Percentiles rank a stretch among this genome's conserved stretches.
Conservation (phyloP, 2,888 invertebrate species). For the Thymelicus sylvestris region DNA sequence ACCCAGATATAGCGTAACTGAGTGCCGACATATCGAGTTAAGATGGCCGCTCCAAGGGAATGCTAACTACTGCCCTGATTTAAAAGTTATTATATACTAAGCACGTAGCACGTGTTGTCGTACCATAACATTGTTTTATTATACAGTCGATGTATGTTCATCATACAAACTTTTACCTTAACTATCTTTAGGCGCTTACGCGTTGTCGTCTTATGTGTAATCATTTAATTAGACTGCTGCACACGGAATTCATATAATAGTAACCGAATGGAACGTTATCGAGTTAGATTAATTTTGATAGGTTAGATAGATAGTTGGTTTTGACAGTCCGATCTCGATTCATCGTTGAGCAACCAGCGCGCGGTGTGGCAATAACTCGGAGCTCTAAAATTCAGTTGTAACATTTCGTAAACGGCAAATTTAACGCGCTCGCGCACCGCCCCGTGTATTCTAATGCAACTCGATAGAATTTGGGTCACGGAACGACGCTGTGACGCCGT, state of each 20-base stretch:
- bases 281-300: slow-evolving; percentile 45
- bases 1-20: slow-evolving; percentile 64
- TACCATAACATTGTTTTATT: slow-evolving; percentile 10
- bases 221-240: neutral
- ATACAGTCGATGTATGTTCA: neutral
- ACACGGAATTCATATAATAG: neutral
- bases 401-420: slow-evolving; percentile 82
- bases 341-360: slow-evolving; percentile 72
- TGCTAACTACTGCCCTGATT: slow-evolving; percentile 47
- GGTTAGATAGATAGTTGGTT: slow-evolving; percentile 55
- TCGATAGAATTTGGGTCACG: slow-evolving; percentile 76
- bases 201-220: neutral
- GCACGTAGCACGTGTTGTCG: slow-evolving; percentile 17
- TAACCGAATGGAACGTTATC: slow-evolving; percentile 41
- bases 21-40: slow-evolving; percentile 57
- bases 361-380: slow-evolving; percentile 71
- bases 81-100: slow-evolving; percentile 39
- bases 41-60: slow-evolving; percentile 68
- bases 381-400: slow-evolving; percentile 80
- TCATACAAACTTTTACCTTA: neutral
- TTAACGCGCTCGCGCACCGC: slow-evolving; percentile 77
- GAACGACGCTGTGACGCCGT: slow-evolving; percentile 61
- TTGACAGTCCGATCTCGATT: slow-evolving; percentile 65
- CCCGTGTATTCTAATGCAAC: slow-evolving; percentile 80
- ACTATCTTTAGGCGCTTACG: neutral